Evolutionary conservation across 2,797 vertebrate species (phyloP).

Genomic region (Glyptemys insculpta): DNA sequence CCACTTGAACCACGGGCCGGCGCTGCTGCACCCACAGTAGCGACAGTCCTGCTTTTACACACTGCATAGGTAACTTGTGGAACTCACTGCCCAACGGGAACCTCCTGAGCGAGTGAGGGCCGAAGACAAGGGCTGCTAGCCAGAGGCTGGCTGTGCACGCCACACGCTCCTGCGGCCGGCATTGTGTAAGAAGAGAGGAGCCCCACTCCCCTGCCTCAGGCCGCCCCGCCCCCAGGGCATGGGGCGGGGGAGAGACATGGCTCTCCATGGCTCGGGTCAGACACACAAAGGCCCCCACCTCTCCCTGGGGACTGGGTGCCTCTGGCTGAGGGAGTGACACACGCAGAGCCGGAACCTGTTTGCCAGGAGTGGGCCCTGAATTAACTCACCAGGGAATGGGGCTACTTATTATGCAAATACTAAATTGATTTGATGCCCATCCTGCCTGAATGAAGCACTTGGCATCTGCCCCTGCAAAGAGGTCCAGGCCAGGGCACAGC

Average conservation of each 20-base stretch:
- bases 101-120: background rate
- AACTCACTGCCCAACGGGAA: too few species aligned
- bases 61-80: too few species aligned
- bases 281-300: background rate
- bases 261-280: background rate
- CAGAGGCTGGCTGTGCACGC: background rate
- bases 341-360: background rate
- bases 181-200: background rate
- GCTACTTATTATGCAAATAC: slow-evolving; percentile 9
- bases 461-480: background rate
- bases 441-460: background rate
- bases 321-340: background rate
- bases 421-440: background rate
- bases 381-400: background rate
- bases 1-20: background rate
- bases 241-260: too few species aligned
- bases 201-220: background rate
- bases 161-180: background rate
- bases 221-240: too few species aligned
- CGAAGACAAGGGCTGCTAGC: background rate
- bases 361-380: background rate
- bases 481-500: background rate
- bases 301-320: background rate
- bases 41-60: too few species aligned
- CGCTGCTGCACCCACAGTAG: too few species aligned